Evolutionary conservation across 2,888 invertebrate genomes (phyloP), one percentile per base, ranked within the genome.

Genomic region (Oscheius onirici): DNA sequence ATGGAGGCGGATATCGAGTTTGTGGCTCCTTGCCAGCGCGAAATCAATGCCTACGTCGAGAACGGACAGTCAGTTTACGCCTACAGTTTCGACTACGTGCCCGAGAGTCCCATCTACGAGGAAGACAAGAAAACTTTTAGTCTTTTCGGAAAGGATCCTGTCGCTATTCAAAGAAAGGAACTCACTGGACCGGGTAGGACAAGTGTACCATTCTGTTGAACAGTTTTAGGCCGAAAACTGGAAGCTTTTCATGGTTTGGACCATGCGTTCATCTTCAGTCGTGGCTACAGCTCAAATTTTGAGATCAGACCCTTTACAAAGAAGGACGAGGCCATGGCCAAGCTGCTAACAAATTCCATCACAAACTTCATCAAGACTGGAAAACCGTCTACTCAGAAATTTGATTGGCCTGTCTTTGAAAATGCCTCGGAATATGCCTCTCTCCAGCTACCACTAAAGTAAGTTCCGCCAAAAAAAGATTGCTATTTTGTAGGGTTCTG

Each of bases 1-100:
- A 71, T 87, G 26, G 87, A 87, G 77, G 80, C 86, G 6, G 88
- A 87, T 61, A 83, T 88, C 24, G 87, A 87, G 63, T 87, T 87
- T 71, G 84, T 87, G 1, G 78, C 87, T 46, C 87, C 87, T 2
- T 86, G 85, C 51, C 83, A 87, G 22, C 49, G 74, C 49, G 87
- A 87, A 76, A 80, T 85, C 41, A 72, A 78, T 46, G 77, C 79
- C 17, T 87, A 87, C 73, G 79, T 77, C 6, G 74, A 72, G 10
- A 79, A 78, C 34, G 80, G 78, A 8, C 63, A 80, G 15, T 79
- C 82, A 6, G 86, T 84, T 13, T 87, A 82, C 65, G 79, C 80
- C 22, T 87, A 87, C 67, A 84, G 86, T 6, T 87, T 86, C 63
- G 86, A 88, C 71, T 86, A 83, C 71, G 75, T 87, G 41, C 87